Base-by-base conservation (phyloP, 2,797 vertebrate species). In the Garrulus glandarius region DNA sequence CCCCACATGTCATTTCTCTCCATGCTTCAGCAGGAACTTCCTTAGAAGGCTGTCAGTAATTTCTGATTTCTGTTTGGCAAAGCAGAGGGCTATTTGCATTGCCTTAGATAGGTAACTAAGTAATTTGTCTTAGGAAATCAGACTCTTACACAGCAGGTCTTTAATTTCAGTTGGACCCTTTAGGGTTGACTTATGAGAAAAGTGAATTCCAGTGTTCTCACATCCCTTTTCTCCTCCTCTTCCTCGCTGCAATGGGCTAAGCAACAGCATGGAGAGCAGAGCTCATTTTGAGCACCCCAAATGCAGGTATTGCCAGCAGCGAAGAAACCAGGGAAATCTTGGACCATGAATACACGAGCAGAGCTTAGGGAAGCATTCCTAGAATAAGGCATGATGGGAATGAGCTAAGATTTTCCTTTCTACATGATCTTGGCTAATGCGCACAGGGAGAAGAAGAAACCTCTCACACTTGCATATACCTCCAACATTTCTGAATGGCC, bases 281-380 rank as follows among this genome's bases (percentile, higher is more conserved):
- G 8, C 12, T 67, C 47, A 47, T 47, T 17, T 17, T 34, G 26
- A 41, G 52, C 7, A 36, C 20, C 47, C 76, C 60, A 64, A 32
- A 69, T 27, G 30, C 12, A 44, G 29, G 23, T 37, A 20, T n/a
- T 1, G 1, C 26, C 34, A n/a, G 23, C 44, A 34, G 55, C 43
- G 70, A 74, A 78, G 23, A 55, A 46, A 41, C 18, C 39, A 13
- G 27, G n/a, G 20, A 60, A 56, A 39, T 53, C 37, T 64, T 43
- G 29, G 69, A 37, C 34, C 7, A 5, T 7, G 17, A 59, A 47
- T 14, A 26, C 15, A 1, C 1, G 1, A 10, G 15, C 24, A 44
- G 8, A 43, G 15, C 49, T 43, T 49, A 39, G 43, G 27, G 12
- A 50, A 69, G 30, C 19, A 24, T 80, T 61, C 27, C 32, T 74